These are phyloP conservation scores for Thamnaconus septentrionalis DNA, from an alignment of 2,113 vertebrate species.

Conservation along the genomic window DNA sequence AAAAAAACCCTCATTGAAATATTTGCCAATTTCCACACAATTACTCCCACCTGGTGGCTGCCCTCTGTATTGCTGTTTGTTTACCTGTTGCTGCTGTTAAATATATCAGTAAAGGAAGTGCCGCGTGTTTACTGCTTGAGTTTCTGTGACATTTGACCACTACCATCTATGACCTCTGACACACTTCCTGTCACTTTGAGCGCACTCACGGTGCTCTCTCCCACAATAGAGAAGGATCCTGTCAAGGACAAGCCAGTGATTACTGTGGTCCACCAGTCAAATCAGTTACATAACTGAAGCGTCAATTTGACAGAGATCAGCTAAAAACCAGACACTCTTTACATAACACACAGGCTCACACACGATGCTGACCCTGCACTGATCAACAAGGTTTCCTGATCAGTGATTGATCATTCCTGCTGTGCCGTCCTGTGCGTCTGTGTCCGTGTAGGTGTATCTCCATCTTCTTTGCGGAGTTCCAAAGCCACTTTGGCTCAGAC, in stretches of 20 bases:
- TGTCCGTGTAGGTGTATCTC: conserved; percentile 85
- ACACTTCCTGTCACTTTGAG: neutral
- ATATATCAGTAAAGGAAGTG: no score
- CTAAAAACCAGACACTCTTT: neutral
- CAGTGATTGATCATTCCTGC: neutral
- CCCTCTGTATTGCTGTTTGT: no score
- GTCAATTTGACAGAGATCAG: neutral
- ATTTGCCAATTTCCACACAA: no score
- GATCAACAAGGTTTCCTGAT: neutral
- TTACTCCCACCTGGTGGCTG: no score
- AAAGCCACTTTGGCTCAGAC: conserved; percentile 87
- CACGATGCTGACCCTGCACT: neutral
- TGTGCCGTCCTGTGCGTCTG: neutral
- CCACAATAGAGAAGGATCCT: neutral
- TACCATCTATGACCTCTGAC: neutral
- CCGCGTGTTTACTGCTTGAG: no score
- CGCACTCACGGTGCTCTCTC: neutral
- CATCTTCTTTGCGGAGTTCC: conserved; percentile 96
- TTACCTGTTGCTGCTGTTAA: no score
- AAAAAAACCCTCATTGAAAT: no score
- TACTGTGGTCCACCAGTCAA: neutral
- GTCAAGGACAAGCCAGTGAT: neutral
- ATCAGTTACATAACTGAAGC: neutral
- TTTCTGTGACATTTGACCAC: no score
- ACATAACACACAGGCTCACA: neutral